These are phyloP conservation scores for Charaxes varanes DNA, from an alignment of 1,140 invertebrate species.

Conservation along the genomic window DNA sequence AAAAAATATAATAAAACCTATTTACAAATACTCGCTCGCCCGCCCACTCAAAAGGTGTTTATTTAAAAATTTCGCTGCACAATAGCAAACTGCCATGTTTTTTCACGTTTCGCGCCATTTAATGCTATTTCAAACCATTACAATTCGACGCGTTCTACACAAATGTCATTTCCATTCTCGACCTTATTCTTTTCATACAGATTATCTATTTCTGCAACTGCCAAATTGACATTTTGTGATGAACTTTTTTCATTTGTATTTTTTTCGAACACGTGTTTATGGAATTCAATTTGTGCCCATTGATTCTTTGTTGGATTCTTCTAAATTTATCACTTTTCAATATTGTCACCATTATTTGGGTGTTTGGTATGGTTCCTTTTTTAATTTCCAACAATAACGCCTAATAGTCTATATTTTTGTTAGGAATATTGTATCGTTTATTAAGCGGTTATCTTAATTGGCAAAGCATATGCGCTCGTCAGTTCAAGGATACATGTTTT, in stretches of 20 bases:
- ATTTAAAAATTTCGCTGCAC: slow-evolving; percentile 65
- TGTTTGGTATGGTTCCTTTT: no score
- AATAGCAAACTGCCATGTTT: slow-evolving; percentile 58
- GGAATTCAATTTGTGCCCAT: slow-evolving; percentile 60
- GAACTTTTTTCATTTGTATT: slow-evolving; percentile 14
- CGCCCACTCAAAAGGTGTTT: slow-evolving; percentile 72
- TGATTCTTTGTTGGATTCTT: slow-evolving; percentile 42
- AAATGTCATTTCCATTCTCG: slow-evolving; percentile 5
- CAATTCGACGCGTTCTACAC: slow-evolving; percentile 23
- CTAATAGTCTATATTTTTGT: no score
- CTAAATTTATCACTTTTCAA: slow-evolving; percentile 48
- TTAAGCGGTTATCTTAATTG: no score
- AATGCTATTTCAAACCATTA: slow-evolving; percentile 62
- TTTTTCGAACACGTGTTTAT: slow-evolving; percentile 53
- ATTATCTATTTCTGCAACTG: slow-evolving; percentile 10
- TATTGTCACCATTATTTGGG: slow-evolving; percentile 26
- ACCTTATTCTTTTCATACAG: slow-evolving; percentile 18
- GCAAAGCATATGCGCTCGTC: no score
- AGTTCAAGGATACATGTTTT: no score
- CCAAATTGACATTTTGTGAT: slow-evolving; percentile 12
- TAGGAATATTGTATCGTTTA: no score
- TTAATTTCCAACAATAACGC: no score
- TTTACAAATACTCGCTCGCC: slow-evolving; percentile 67
- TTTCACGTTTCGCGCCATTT: slow-evolving; percentile 67
- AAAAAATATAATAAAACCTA: slow-evolving; percentile 59